Base-by-base conservation (phyloP, 2,797 vertebrate species). In the Agapornis canus region DNA sequence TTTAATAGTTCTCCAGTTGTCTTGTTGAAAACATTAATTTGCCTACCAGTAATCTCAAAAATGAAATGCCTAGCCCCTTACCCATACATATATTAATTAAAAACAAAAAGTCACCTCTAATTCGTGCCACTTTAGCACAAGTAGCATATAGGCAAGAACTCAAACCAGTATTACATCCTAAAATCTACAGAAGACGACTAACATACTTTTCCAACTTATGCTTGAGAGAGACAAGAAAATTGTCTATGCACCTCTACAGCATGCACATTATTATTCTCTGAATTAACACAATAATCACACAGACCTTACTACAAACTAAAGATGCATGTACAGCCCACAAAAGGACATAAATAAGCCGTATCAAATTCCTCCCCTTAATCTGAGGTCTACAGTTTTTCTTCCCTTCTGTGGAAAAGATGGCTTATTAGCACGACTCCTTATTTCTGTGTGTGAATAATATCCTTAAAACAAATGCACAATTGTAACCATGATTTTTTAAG, bases 121-220 rank as follows among this genome's bases (percentile, higher is more conserved):
- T 43, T 59, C 32, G 29, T 1, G 0, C 11, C 37, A 45, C 23
- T 37, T 57, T 7, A 82, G 71, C 35, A 48, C 23, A 78, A 89
- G 21, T 2, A 80, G 18, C 31, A 68, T 4, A 57, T 0, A 87
- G 23, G 29, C 40, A 77, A 57, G 86, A 85, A 48, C 10, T 80
- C 7, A 0, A 59, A 56, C 6, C 1, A 1, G 19, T 29, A 19
- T n/a, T 18, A 11, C 0, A 0, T 61, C 21, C 66, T 73, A 40
- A 79, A 92, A 60, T 42, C 26, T 39, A n/a, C 43, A 66, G n/a
- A 48, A 54, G 23, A 59, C 40, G 23, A 59, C 40, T 21, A 61
- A 76, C 7, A n/a, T 13, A 40, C n/a, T 78, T 93, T 93, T n/a
- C 37, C 54, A 69, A 5, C 4, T 68, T 39, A 32, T 0, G 1